These are phyloP conservation scores for Brachyistius frenatus DNA, from an alignment of 2,113 vertebrate species.

Conservation along the genomic window DNA sequence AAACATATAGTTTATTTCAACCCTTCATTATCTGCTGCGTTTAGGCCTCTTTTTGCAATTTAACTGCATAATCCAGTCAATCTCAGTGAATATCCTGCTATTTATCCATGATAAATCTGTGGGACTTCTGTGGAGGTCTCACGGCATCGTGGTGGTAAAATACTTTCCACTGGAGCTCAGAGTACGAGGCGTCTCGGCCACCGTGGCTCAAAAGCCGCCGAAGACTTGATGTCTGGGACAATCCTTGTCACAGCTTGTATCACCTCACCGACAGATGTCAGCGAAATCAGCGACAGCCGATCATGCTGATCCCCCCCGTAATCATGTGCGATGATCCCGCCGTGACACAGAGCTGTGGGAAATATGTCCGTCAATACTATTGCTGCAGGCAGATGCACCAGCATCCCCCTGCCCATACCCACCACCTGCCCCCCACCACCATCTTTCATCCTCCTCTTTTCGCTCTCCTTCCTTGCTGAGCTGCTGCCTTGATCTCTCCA, in stretches of 20 bases:
- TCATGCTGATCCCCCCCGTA: conserved; percentile 89
- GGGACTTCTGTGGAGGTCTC: not conserved
- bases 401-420: conserved; percentile 51
- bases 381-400: conserved; percentile 66
- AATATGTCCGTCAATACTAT: conserved; percentile 64
- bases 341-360: conserved; percentile 83
- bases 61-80: no score
- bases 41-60: no score
- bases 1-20: no score
- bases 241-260: conserved; percentile 91
- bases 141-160: not conserved
- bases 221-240: conserved; percentile 85
- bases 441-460: not conserved
- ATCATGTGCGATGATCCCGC: conserved; percentile 86
- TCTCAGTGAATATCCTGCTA: no score
- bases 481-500: conserved; percentile 50
- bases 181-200: conserved; percentile 24
- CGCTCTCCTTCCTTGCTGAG: not conserved
- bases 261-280: conserved; percentile 94
- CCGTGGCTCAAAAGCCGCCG: conserved; percentile 83
- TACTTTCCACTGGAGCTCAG: not conserved
- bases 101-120: no score
- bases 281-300: conserved; percentile 93
- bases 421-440: conserved; percentile 44
- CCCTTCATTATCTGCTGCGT: no score